Conservation (phyloP, 2,113 vertebrate species). For the Numida meleagris region DNA sequence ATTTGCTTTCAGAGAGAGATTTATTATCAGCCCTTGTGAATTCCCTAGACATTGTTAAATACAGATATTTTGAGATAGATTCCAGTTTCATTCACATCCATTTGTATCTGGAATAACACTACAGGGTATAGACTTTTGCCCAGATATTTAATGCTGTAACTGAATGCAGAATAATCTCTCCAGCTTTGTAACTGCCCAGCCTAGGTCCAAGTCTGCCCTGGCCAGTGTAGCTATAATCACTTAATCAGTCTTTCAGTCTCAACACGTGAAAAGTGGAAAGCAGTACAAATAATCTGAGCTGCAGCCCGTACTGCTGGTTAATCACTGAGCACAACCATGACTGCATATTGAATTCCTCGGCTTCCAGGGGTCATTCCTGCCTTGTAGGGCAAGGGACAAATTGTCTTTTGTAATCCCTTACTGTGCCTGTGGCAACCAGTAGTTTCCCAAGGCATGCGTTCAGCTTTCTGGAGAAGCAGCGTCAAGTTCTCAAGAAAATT, state of each 20-base stretch:
- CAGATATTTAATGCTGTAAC: background rate
- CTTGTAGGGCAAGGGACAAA: conserved; percentile 33
- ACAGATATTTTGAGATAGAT: conserved; percentile 25
- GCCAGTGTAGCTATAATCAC: background rate
- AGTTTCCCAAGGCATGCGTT: background rate
- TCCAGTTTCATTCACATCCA: conserved; percentile 32
- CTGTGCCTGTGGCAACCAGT: background rate
- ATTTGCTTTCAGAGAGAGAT: conserved; percentile 32
- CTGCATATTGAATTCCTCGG: conserved; percentile 8
- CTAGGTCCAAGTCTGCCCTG: background rate
- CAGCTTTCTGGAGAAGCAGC: background rate
- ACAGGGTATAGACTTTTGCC: background rate
- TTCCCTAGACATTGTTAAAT: conserved; percentile 23
- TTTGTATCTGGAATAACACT: background rate
- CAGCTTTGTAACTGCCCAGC: background rate
- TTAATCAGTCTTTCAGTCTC: background rate
- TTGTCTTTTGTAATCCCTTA: background rate
- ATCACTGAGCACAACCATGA: background rate
- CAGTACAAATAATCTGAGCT: background rate
- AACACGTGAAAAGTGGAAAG: background rate
- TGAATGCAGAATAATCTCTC: background rate
- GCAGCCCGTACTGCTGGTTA: background rate
- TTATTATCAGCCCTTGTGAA: conserved; percentile 28
- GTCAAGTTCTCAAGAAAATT: background rate
- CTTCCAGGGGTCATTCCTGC: conserved; percentile 40